Percentiles rank a stretch among this genome's conserved stretches.
Evolutionary conservation across 2,888 invertebrate species (phyloP).

Genomic region (Cheilosia impressa): DNA sequence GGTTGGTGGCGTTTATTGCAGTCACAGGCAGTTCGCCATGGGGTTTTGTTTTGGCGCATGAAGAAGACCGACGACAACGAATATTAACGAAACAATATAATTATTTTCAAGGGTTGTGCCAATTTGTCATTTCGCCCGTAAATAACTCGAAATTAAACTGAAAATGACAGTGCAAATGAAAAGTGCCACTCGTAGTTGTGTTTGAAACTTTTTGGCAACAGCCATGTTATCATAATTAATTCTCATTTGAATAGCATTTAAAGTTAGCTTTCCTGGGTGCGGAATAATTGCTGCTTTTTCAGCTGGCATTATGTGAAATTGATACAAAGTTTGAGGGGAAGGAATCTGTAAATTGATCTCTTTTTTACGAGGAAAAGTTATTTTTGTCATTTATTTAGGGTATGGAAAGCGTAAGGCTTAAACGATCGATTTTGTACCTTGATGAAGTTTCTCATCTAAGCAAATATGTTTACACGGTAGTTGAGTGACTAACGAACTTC

Average conservation of each 20-base stretch:
- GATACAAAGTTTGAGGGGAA: too few species aligned
- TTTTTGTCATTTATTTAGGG: too few species aligned
- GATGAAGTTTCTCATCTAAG: too few species aligned
- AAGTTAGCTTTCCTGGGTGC: neutral
- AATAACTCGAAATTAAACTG: slow-evolving; percentile 67
- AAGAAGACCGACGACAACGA: slow-evolving; percentile 26
- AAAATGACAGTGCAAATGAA: slow-evolving; percentile 57
- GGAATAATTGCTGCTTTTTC: slow-evolving; percentile 7
- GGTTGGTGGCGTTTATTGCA: neutral
- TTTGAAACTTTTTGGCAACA: slow-evolving; percentile 27
- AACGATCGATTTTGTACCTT: too few species aligned
- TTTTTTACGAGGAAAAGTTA: too few species aligned
- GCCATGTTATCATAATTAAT: slow-evolving; percentile 47
- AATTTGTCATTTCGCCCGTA: slow-evolving; percentile 70
- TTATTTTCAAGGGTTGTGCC: slow-evolving; percentile 70
- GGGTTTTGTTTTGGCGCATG: slow-evolving; percentile 11
- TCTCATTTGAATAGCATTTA: slow-evolving; percentile 35
- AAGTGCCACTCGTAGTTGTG: slow-evolving; percentile 36
- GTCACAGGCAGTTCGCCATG: slow-evolving; percentile 4
- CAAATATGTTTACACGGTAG: too few species aligned
- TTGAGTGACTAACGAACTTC: too few species aligned
- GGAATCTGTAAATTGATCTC: too few species aligned
- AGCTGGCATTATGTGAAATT: neutral
- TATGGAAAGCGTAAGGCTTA: too few species aligned
- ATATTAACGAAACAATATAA: slow-evolving; percentile 72